Evolutionary conservation across 1,140 invertebrate genomes (phyloP).

Genomic region (Ostrea edulis): DNA sequence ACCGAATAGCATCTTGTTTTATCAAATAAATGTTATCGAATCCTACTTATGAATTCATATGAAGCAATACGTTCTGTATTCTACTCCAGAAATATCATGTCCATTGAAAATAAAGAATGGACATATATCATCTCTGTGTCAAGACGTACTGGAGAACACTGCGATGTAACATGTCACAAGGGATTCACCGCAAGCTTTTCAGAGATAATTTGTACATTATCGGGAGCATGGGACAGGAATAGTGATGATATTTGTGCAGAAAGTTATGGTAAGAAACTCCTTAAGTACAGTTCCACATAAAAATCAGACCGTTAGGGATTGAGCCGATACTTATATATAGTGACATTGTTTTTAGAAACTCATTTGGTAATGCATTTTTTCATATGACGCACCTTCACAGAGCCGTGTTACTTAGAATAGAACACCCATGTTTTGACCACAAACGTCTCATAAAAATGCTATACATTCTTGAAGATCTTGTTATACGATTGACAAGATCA

Average conservation of each 20-base stretch:
- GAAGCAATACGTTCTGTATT: not conserved
- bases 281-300: too few species aligned
- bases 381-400: too few species aligned
- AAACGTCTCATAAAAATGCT: too few species aligned
- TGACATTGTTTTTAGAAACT: too few species aligned
- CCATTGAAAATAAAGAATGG: not conserved
- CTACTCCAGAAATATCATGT: not conserved
- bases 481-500: too few species aligned
- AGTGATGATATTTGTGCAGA: not conserved
- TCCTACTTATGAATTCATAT: not conserved
- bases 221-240: not conserved
- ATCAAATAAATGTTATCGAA: not conserved
- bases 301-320: too few species aligned
- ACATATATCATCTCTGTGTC: not conserved
- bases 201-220: not conserved
- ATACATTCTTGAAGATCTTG: too few species aligned
- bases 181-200: not conserved
- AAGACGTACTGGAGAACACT: not conserved
- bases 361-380: too few species aligned
- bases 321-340: too few species aligned
- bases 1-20: not conserved
- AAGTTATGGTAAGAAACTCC: not conserved
- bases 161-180: not conserved
- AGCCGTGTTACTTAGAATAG: too few species aligned
- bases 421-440: too few species aligned